A percentile compares a stretch with the other conserved stretches of the same genome.
Conservation (phyloP, 2,797 vertebrate species). For the Enteromius radiatus region DNA sequence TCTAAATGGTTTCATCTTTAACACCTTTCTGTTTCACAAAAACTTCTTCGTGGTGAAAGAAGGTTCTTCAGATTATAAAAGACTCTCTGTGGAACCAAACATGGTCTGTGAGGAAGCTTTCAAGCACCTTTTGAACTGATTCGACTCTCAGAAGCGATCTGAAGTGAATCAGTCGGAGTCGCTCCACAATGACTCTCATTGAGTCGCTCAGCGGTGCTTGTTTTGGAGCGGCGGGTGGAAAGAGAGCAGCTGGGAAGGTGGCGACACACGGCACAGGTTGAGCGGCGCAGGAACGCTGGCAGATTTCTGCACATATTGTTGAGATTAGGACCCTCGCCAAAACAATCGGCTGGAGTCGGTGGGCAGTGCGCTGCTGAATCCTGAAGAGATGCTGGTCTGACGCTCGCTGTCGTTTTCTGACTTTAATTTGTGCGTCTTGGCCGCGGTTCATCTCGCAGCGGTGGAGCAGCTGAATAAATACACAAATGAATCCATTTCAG, state of each 20-base stretch:
- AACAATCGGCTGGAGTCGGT: conserved; percentile 56
- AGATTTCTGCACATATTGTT: conserved; percentile 54
- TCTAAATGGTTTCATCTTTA: no score
- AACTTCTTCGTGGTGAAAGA: no score
- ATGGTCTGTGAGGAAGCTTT: no score
- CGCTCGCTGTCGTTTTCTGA: conserved; percentile 14
- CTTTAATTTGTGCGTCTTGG: conserved; percentile 49
- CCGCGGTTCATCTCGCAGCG: background rate
- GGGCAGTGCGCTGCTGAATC: conserved; percentile 6
- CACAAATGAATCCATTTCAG: conserved; percentile 34
- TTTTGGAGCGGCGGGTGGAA: conserved; percentile 64
- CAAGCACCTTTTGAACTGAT: background rate
- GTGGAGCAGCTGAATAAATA: conserved; percentile 47
- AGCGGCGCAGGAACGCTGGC: conserved; percentile 53
- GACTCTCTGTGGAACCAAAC: no score
- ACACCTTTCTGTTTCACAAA: no score
- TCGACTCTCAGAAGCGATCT: background rate
- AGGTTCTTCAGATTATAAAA: no score
- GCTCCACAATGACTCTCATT: conserved; percentile 54
- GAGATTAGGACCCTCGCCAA: conserved; percentile 65
- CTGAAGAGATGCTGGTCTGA: conserved; percentile 52
- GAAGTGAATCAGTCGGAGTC: conserved; percentile 14
- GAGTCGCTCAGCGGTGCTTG: conserved; percentile 44
- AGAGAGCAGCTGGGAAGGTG: conserved; percentile 57
- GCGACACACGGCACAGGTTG: conserved; percentile 53